Conservation (phyloP, 1,140 invertebrate species). For the Yoshiicerus persimilis region DNA sequence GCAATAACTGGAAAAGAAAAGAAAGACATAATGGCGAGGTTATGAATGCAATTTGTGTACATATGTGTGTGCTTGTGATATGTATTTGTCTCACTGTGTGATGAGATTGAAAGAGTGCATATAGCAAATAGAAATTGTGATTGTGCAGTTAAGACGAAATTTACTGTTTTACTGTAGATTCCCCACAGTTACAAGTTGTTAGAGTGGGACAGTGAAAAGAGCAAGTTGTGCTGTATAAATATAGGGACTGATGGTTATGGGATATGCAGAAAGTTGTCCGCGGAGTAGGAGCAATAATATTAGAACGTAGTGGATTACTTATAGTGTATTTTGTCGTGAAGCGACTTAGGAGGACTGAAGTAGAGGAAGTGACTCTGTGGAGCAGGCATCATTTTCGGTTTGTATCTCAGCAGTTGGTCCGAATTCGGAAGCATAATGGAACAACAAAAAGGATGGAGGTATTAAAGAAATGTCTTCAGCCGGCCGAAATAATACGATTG, state of each 20-base stretch:
- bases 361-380: slow-evolving; percentile 22
- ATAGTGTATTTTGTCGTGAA: not conserved
- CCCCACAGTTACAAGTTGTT: not conserved
- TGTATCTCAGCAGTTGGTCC: slow-evolving; percentile 37
- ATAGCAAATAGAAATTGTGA: not conserved
- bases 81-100: not conserved
- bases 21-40: not conserved
- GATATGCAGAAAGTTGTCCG: not conserved
- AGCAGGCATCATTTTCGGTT: slow-evolving; percentile 39
- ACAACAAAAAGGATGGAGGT: slow-evolving; percentile 5
- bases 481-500: slow-evolving; percentile 43
- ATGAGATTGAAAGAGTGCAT: not conserved
- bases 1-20: not conserved
- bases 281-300: not conserved
- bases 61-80: not conserved
- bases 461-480: slow-evolving; percentile 40
- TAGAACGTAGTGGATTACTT: not conserved
- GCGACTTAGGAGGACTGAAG: not conserved
- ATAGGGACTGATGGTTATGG: not conserved
- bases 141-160: not conserved
- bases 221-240: not conserved
- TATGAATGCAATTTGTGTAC: not conserved
- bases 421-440: slow-evolving; percentile 26
- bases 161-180: slow-evolving; percentile 5
- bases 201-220: not conserved